A percentile compares a stretch with the other conserved stretches of the same genome.
Conservation (phyloP, 2,888 invertebrate genomes). For the Temnothorax unifasciatus region DNA sequence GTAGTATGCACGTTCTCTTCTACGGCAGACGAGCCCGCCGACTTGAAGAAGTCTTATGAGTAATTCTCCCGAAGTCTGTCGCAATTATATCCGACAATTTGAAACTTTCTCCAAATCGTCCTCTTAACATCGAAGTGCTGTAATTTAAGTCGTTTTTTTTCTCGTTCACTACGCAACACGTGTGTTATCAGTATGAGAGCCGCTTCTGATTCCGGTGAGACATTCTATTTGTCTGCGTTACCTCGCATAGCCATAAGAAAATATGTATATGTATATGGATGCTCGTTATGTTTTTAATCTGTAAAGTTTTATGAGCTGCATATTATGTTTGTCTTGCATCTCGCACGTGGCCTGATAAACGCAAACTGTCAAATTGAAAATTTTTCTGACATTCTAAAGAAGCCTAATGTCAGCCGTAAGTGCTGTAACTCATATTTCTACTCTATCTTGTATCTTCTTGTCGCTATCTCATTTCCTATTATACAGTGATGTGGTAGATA, state of each 20-base stretch:
- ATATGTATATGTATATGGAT: neutral
- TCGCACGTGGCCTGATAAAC: neutral
- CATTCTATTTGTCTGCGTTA: neutral
- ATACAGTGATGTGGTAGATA: neutral
- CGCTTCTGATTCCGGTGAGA: constrained; percentile 2
- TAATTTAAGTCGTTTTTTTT: constrained; percentile 11
- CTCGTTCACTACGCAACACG: neutral
- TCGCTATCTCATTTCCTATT: neutral
- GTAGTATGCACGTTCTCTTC: constrained; percentile 23
- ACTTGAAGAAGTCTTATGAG: neutral
- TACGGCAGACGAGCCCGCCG: neutral
- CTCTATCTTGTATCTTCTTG: neutral
- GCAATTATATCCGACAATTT: constrained; percentile 30
- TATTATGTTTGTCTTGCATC: neutral
- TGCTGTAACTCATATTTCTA: neutral
- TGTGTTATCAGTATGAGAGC: constrained; percentile 20
- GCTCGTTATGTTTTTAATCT: neutral
- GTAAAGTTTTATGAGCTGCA: neutral
- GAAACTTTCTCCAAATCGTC: neutral
- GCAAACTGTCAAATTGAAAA: neutral
- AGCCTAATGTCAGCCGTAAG: neutral
- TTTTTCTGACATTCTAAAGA: neutral
- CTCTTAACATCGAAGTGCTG: neutral
- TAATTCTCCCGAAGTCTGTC: neutral
- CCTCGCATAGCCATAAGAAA: neutral